Conservation (phyloP, 2,113 vertebrate species). For the Numida meleagris region DNA sequence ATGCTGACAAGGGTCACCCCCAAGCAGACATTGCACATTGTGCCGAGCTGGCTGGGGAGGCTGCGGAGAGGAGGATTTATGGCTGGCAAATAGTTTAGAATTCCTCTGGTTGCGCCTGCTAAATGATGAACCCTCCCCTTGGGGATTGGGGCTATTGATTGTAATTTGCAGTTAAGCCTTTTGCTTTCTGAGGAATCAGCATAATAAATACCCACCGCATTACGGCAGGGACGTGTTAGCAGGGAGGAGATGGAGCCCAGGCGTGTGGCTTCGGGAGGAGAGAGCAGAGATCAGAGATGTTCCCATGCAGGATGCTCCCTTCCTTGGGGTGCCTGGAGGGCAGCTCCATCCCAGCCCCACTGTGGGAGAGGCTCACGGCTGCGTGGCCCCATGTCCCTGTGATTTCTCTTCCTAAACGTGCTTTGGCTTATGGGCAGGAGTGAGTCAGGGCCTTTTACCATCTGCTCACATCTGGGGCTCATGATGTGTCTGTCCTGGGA, state of each 20-base stretch:
- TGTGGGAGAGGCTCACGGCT: neutral
- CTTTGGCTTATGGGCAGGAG: neutral
- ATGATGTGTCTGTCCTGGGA: fast-evolving
- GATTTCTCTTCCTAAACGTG: neutral
- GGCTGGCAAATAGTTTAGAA: slow-evolving; percentile 46
- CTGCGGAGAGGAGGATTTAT: slow-evolving; percentile 39
- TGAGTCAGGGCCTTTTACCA: fast-evolving
- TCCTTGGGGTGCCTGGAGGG: neutral
- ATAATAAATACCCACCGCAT: slow-evolving; percentile 50
- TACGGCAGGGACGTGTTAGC: neutral
- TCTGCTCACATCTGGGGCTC: neutral
- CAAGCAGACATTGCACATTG: neutral
- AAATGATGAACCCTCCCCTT: slow-evolving; percentile 48
- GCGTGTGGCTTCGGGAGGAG: neutral
- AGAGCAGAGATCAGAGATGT: neutral
- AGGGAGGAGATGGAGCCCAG: neutral
- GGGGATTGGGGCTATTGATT: slow-evolving; percentile 54
- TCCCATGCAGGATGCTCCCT: neutral
- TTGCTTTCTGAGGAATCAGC: slow-evolving; percentile 56
- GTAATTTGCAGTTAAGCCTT: slow-evolving; percentile 67
- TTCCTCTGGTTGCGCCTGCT: slow-evolving; percentile 49
- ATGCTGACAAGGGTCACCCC: slow-evolving; percentile 58
- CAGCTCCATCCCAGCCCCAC: neutral
- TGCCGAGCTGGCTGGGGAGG: neutral
- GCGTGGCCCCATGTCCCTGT: fast-evolving